These are phyloP conservation scores for Brachyptera risi DNA, from an alignment of 2,888 invertebrate genomes.

Conservation along the genomic window DNA sequence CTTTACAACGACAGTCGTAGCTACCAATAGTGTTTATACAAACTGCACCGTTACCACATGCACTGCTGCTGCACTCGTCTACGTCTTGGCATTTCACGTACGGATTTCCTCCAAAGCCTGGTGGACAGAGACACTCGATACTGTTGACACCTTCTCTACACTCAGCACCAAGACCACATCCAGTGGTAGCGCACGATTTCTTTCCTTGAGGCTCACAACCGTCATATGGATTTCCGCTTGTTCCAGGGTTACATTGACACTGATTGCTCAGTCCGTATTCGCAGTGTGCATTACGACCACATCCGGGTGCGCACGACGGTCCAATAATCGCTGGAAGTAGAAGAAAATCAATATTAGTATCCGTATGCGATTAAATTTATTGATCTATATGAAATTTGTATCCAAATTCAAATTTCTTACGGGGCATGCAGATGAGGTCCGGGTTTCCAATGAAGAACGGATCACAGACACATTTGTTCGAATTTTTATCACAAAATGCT, in stretches of 20 bases:
- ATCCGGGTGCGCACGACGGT: conserved; percentile 48
- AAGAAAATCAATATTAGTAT: no score
- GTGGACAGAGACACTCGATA: conserved; percentile 76
- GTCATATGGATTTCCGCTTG: conserved; percentile 82
- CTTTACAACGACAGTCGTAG: conserved; percentile 85
- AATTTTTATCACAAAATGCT: conserved; percentile 74
- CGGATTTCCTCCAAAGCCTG: conserved; percentile 82
- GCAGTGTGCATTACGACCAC: conserved; percentile 82
- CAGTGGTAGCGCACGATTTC: conserved; percentile 64
- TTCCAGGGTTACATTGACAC: conserved; percentile 81
- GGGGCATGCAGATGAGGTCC: conserved; percentile 85
- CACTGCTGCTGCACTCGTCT: conserved; percentile 74
- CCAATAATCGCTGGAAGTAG: conserved; percentile 20
- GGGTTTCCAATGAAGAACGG: conserved; percentile 86
- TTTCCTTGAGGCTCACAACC: conserved; percentile 62
- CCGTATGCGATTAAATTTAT: no score
- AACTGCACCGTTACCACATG: conserved; percentile 78
- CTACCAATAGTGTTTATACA: conserved; percentile 88
- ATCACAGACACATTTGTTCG: conserved; percentile 82
- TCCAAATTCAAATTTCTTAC: conserved; percentile 56
- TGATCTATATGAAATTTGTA: background rate
- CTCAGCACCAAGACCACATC: conserved; percentile 75
- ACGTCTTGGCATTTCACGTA: conserved; percentile 65
- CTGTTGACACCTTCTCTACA: conserved; percentile 71
- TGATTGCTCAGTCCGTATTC: conserved; percentile 69